Base-by-base conservation (phyloP, 1,140 invertebrate species). In the Propsilocerus akamusi region DNA sequence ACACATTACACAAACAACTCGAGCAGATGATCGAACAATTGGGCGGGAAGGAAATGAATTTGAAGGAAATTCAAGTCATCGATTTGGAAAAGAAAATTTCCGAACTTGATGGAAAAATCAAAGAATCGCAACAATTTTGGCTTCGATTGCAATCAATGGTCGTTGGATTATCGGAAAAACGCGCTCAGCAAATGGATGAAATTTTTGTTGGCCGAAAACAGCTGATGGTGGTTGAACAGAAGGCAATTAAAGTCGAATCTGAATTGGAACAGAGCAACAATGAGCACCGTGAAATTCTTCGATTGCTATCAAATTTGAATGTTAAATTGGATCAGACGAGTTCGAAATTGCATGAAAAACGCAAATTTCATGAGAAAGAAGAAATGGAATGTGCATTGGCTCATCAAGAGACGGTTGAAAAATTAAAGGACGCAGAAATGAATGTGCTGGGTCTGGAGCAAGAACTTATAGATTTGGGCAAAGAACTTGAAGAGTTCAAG, bases 211-310 rank as follows among this genome's bases (percentile, higher is more conserved):
- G 81, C 8, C 73, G 73, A 34, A 84, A 84, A 66, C 80, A 86
- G 58, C 73, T 81, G 23, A 73, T 80, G 57, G 76, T 86, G 46
- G 74, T 85, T 60, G 78, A 83, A 26, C 77, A 85, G 55, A 85
- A 84, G 52, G 78, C 76, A 48, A 63, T 79, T 49, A 78, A 80
- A 54, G 66, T 83, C 5, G 73, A 80, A 32, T 70, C 72, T 50
- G 74, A 82, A 34, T 59, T 80, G 1, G 74, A 78, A 22, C 66
- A 70, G 22, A 68, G 78, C 3, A 59, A 65, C 11, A 71, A 66
- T 41, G 75, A 77, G 53, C 71, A 75, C 8, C 64, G 60, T 2
- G 71, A 71, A 34, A 68, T 82, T 4, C 63, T 72, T 3, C 70
- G 72, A n/a, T 67, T 65, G 8, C 73, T 85, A 37, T 72, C 73